A percentile compares a stretch with the other conserved stretches of the same genome.
Conservation (phyloP, 2,888 invertebrate genomes). For the Theretra japonica region DNA sequence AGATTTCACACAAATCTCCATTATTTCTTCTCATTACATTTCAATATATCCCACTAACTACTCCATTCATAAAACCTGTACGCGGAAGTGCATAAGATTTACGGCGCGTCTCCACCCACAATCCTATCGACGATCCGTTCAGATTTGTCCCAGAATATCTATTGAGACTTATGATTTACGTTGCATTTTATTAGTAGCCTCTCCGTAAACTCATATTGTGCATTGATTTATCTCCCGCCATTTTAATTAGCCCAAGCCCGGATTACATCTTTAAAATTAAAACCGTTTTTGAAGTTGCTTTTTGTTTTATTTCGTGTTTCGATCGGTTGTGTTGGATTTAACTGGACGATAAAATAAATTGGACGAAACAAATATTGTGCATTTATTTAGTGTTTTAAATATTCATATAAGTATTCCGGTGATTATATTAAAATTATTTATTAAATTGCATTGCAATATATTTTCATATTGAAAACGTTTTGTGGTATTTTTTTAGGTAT, state of each 20-base stretch:
- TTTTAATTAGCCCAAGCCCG: background rate
- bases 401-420: no score
- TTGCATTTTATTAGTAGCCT: background rate
- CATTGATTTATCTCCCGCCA: background rate
- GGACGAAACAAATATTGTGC: no score
- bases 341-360: no score
- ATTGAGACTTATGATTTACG: constrained; percentile 12
- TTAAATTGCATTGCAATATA: no score
- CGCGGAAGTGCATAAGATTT: background rate
- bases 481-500: no score
- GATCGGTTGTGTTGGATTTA: background rate
- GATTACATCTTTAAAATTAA: background rate
- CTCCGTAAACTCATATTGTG: background rate
- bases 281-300: background rate
- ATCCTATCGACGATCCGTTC: background rate
- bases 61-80: background rate
- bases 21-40: no score
- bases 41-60: background rate
- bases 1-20: no score
- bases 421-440: no score
- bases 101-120: background rate
- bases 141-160: background rate
- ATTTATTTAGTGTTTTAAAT: no score
- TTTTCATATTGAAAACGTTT: no score
- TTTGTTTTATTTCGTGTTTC: background rate